Evolutionary conservation across 1,140 invertebrate genomes (phyloP).

Genomic region (Cherax destructor): DNA sequence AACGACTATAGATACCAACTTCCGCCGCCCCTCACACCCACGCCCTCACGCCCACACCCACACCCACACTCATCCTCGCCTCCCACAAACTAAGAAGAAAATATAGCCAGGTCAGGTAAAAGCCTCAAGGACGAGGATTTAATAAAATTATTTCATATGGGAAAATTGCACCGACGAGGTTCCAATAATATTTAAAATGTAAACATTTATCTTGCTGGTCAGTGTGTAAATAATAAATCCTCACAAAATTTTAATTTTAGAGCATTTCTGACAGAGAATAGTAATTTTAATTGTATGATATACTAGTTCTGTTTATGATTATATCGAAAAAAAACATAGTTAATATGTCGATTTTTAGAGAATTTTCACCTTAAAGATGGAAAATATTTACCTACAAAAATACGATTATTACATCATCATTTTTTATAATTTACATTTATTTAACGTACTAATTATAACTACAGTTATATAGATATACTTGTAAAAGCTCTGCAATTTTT

Average conservation of each 20-base stretch:
- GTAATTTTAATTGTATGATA: too few relatives aligned
- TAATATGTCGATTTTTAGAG: conserved; percentile 22
- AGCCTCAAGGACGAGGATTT: neutral
- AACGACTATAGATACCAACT: conserved; percentile 38
- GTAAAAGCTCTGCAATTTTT: too few relatives aligned
- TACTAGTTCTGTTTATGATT: too few relatives aligned
- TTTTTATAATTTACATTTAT: neutral
- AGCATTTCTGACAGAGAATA: too few relatives aligned
- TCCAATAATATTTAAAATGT: conserved; percentile 69
- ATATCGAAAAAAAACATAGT: neutral
- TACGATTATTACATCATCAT: neutral
- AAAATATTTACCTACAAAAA: too few relatives aligned
- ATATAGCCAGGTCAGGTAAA: too few relatives aligned
- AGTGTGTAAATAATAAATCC: neutral
- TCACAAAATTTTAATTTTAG: too few relatives aligned
- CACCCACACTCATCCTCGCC: too few relatives aligned
- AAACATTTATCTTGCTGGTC: conserved; percentile 55
- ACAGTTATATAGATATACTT: too few relatives aligned
- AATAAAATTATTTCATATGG: conserved; percentile 34
- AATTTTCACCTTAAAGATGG: conserved; percentile 2
- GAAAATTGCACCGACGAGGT: conserved; percentile 26
- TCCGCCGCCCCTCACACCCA: conserved; percentile 18
- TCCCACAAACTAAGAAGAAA: too few relatives aligned
- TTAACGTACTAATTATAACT: neutral
- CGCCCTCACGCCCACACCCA: neutral